Conservation (phyloP, 1,140 invertebrate species). For the Drosophila albomicans region DNA sequence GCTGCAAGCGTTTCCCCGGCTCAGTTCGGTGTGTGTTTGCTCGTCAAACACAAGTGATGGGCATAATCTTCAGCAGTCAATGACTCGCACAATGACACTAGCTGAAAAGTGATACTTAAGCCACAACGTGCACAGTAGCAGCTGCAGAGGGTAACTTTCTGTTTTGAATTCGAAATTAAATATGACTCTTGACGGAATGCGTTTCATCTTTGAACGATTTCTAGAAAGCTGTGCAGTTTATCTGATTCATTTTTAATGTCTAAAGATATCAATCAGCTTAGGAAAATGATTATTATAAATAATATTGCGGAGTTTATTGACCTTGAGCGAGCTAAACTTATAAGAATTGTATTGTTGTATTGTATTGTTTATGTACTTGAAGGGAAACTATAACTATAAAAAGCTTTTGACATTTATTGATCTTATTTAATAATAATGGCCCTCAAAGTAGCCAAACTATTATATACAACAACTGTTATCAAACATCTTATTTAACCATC, state of each 20-base stretch:
- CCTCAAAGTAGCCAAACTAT: no score
- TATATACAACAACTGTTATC: background rate
- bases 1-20: slow-evolving; percentile 17
- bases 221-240: no score
- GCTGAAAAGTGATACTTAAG: slow-evolving; percentile 18
- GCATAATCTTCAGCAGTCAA: slow-evolving; percentile 28
- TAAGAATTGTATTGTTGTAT: no score
- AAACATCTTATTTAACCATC: background rate
- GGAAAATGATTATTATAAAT: no score
- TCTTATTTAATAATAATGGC: no score
- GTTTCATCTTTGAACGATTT: background rate
- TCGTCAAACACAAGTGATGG: slow-evolving; percentile 35
- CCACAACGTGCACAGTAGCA: background rate
- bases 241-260: no score
- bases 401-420: no score
- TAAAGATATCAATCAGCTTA: no score
- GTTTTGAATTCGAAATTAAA: background rate
- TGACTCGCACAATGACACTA: slow-evolving; percentile 29
- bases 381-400: no score
- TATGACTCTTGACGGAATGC: background rate
- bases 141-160: background rate
- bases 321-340: no score
- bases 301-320: no score
- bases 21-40: slow-evolving; percentile 11
- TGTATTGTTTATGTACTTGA: no score